Percentiles rank a stretch among this genome's conserved stretches.
Conservation (phyloP, 1,140 invertebrate genomes). For the Brachionus plicatilis region DNA sequence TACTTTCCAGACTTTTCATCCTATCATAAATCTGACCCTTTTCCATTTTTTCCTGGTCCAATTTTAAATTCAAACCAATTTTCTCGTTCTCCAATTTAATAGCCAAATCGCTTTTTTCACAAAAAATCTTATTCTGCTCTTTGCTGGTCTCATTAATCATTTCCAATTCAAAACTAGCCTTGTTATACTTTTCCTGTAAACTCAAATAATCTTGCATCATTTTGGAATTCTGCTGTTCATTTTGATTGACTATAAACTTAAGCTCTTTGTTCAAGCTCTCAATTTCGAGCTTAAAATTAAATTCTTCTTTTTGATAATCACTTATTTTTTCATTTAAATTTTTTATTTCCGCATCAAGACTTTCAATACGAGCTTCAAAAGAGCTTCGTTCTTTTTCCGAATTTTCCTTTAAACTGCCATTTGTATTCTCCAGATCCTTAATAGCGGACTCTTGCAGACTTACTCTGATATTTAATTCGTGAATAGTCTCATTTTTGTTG, state of each 20-base stretch:
- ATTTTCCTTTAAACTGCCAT: not conserved
- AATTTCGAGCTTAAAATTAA: slow-evolving; percentile 5
- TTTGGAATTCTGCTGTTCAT: slow-evolving; percentile 9
- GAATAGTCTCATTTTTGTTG: not conserved
- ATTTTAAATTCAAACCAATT: not conserved
- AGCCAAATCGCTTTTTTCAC: not conserved
- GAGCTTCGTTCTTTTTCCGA: not conserved
- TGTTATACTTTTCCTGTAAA: slow-evolving; percentile 33
- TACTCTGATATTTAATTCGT: not conserved
- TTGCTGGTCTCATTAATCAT: not conserved
- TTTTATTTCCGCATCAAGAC: not conserved
- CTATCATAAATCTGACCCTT: not conserved
- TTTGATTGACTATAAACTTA: slow-evolving; percentile 12
- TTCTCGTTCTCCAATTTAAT: slow-evolving; percentile 1
- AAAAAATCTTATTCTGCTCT: not conserved
- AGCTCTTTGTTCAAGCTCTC: slow-evolving; percentile 30
- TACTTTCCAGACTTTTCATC: not conserved
- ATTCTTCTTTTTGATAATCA: not conserved
- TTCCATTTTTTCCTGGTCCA: not conserved
- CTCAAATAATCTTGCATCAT: slow-evolving; percentile 20
- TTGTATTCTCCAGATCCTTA: not conserved
- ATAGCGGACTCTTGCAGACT: not conserved
- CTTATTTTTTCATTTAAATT: not conserved
- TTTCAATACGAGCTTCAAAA: not conserved
- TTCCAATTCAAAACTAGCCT: not conserved